These are phyloP conservation scores for Bothrops jararaca DNA, from an alignment of 2,113 vertebrate species.

Conservation along the genomic window DNA sequence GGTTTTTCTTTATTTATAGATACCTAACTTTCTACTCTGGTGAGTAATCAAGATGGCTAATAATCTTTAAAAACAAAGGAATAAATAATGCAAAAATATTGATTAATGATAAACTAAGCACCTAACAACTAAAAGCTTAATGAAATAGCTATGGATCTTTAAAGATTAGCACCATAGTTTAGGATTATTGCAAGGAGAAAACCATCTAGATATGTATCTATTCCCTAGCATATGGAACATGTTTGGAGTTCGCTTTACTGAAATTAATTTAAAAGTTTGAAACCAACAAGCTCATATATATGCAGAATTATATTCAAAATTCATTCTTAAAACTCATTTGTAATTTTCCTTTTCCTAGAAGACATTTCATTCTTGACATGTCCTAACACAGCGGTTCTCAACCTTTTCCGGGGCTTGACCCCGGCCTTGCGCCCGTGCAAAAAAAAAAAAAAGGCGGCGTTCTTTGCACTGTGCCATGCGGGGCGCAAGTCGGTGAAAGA, in stretches of 20 bases:
- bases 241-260: neutral
- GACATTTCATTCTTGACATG: conserved; percentile 17
- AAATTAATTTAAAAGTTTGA: neutral
- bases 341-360: neutral
- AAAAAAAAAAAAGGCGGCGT: no score
- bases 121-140: neutral
- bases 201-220: neutral
- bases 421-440: no score
- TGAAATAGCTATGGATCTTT: neutral
- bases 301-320: neutral
- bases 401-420: no score
- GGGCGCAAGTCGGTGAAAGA: no score
- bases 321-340: neutral
- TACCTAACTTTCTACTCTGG: neutral
- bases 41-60: neutral
- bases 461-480: no score
- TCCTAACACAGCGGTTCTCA: no score
- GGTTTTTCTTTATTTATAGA: neutral
- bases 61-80: neutral
- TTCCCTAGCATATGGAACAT: neutral
- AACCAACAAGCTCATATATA: neutral
- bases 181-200: neutral
- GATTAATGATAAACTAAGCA: neutral
- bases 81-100: neutral
- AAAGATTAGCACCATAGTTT: neutral